Percentiles rank a stretch among this genome's conserved stretches.
These are phyloP conservation scores for Echinarachnius parma DNA, from an alignment of 53 echinoderm and acorn worm genomes.

Conservation along the genomic window DNA sequence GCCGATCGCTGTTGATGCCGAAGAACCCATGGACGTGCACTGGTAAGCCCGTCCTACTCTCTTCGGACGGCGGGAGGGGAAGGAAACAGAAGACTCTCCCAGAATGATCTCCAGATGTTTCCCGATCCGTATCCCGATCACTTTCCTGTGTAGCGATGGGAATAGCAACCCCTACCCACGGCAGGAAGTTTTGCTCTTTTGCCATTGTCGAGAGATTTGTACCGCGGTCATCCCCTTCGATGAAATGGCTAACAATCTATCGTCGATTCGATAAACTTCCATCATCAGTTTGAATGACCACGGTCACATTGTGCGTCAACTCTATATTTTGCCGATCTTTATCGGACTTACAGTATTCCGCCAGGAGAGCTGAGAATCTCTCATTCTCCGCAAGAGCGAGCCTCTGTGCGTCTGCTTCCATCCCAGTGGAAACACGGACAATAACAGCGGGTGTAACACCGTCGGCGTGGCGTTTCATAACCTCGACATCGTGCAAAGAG, in stretches of 20 bases:
- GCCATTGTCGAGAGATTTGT: constrained; percentile 20
- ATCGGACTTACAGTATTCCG: background rate
- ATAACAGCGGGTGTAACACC: background rate
- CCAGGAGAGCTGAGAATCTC: background rate
- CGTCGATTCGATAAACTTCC: background rate
- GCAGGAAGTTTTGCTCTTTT: constrained; percentile 15
- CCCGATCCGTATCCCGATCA: too few species aligned
- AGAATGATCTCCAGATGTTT: background rate
- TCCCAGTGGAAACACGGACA: constrained; percentile 1
- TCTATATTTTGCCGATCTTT: background rate
- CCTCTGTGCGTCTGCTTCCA: background rate
- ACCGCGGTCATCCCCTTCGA: constrained; percentile 16
- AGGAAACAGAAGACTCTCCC: constrained; percentile 91
- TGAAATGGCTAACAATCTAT: constrained; percentile 26
- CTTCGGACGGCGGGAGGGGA: constrained; percentile 79
- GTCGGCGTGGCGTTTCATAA: constrained; percentile 1
- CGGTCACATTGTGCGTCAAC: constrained; percentile 13
- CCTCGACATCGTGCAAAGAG: constrained; percentile 36
- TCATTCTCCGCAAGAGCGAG: too few species aligned
- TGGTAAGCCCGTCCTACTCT: constrained; percentile 72
- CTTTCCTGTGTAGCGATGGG: constrained; percentile 8
- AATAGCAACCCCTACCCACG: constrained; percentile 52
- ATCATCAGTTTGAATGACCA: background rate
- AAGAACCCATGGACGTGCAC: constrained; percentile 94
- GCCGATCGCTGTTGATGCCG: constrained; percentile 81